Evolutionary conservation across 2,113 vertebrate genomes (phyloP).

Genomic region (Etia nguti): DNA sequence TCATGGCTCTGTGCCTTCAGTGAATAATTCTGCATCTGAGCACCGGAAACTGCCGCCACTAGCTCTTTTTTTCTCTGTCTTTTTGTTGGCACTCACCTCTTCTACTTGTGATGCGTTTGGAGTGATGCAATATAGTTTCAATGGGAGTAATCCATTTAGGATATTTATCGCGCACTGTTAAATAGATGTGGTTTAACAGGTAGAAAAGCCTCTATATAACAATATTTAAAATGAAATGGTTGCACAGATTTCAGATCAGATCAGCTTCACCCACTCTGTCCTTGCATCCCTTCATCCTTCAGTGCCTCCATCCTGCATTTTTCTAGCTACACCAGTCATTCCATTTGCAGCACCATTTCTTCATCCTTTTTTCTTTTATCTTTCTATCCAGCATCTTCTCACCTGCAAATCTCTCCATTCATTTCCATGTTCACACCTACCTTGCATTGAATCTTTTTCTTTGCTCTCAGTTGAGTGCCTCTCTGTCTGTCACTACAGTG

Average conservation of each 20-base stretch:
- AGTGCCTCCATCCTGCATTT: not conserved
- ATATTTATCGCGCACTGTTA: not conserved
- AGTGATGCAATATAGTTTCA: not conserved
- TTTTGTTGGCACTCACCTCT: not conserved
- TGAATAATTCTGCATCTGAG: slow-evolving; percentile 5
- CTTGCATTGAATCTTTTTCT: not conserved
- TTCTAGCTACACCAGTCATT: not conserved
- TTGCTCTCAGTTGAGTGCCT: slow-evolving; percentile 14
- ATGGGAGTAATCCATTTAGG: not conserved
- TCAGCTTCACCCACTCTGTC: not conserved
- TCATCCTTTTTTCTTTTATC: not conserved
- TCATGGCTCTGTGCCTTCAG: slow-evolving; percentile 3
- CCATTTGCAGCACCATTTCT: not conserved
- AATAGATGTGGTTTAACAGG: not conserved
- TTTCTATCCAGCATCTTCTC: not conserved
- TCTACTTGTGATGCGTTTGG: not conserved
- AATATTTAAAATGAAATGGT: not conserved
- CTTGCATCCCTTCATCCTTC: not conserved
- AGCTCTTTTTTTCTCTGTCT: not conserved
- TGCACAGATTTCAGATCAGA: not conserved
- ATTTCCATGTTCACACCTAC: not conserved
- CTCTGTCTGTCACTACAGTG: not conserved
- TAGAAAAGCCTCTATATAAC: not conserved
- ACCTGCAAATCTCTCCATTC: not conserved
- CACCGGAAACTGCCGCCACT: not conserved